Evolutionary conservation across 2,113 vertebrate species (phyloP), one percentile per base, ranked within the genome.

Genomic region (Bufo bufo): DNA sequence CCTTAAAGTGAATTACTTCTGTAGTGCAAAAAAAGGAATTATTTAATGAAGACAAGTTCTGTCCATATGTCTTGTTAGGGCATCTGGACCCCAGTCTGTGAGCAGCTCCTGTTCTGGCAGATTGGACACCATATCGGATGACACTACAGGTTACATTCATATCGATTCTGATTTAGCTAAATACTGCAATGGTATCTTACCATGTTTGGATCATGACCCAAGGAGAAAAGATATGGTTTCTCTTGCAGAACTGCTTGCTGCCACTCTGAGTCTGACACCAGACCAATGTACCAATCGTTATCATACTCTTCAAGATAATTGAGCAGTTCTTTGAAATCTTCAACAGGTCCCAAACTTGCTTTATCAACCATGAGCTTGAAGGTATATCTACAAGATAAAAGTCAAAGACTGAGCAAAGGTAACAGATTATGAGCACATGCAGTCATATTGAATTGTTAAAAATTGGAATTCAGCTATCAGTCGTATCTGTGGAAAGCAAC

Each of bases 361-460:
- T 99, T 97, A 93, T 99, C 98, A 92, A 99, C 94, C 95, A 99
- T 96, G 23, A 99, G 93, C 91, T 99, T 99, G 88, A 99, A 96
- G 89, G 97, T 96, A 84, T 97, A 99, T 91, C 98, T 99, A 92
- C 91, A 91, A 84, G 75, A 83, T 23, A 84, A 79, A 33, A 90
- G 23, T 77, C n/a, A 90, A 1, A 91, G 17, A 77, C 45, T 61
- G 82, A n/a, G n/a, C 17, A 87, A 56, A 66, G 45, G 19, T 85
- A 49, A 50, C 43, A 11, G n/a, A 43, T 50, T 59, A 77, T 17
- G 5, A 23, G 45, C 19, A 85, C 13, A 49, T 16, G 16, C 23
- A 14, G 49, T 77, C 0, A 52, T 20, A n/a, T n/a, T n/a, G 33
- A 33, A 33, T 33, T 33, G 33, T 0, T 1, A 33, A 33, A 33